These are phyloP conservation scores for Neodontobutis hainanensis DNA, from an alignment of 2,113 vertebrate genomes.

Conservation along the genomic window DNA sequence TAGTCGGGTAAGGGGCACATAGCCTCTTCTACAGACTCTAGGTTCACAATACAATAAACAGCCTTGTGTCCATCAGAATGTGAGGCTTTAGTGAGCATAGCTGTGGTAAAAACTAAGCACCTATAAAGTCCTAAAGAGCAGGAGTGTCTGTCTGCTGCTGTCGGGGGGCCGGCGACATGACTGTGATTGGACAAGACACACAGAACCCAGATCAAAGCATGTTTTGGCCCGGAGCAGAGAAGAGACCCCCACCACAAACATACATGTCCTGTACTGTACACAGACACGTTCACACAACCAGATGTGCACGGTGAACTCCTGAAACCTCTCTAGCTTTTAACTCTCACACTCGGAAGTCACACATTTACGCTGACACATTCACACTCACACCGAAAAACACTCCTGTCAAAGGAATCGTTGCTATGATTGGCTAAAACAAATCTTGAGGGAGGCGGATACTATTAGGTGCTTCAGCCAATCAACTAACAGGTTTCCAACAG, in stretches of 20 bases:
- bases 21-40: neutral
- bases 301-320: constrained; percentile 48
- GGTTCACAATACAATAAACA: constrained; percentile 21
- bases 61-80: constrained; percentile 40
- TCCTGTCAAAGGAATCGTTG: neutral
- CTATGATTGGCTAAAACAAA: too few species aligned
- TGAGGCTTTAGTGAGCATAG: constrained; percentile 65
- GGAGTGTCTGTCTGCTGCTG: constrained; percentile 72
- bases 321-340: constrained; percentile 60
- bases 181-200: constrained; percentile 84
- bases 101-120: constrained; percentile 70
- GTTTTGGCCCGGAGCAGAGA: constrained; percentile 82
- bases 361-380: constrained; percentile 59
- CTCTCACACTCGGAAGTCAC: constrained; percentile 50
- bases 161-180: constrained; percentile 81
- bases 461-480: too few species aligned
- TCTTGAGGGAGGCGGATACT: too few species aligned
- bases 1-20: too few species aligned
- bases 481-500: too few species aligned
- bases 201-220: constrained; percentile 85
- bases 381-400: constrained; percentile 36
- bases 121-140: constrained; percentile 76
- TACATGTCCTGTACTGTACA: constrained; percentile 37
- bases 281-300: constrained; percentile 29
- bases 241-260: constrained; percentile 69